Percentiles rank a stretch among this genome's conserved stretches.
Conservation (phyloP, 2,113 vertebrate species). For the Apodemus speciosus region DNA sequence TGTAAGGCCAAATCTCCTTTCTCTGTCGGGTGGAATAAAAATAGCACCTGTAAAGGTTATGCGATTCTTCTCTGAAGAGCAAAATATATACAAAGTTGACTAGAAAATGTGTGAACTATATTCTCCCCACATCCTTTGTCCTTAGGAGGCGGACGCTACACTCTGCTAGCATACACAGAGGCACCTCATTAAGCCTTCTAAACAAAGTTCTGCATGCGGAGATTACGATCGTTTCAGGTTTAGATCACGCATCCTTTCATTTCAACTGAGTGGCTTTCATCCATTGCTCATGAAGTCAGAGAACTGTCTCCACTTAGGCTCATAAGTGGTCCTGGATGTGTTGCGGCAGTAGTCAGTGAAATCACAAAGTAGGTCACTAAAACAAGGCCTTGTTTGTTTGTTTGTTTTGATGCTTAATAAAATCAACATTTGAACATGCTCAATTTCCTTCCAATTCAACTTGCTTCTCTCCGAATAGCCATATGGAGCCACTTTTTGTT, state of each 20-base stretch:
- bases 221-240: not conserved
- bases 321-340: not conserved
- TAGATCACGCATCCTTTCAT: not conserved
- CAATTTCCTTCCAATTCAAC: not conserved
- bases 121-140: not conserved
- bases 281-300: not conserved
- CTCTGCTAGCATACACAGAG: not conserved
- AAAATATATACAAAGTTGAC: conserved; percentile 2
- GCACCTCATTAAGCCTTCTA: not conserved
- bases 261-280: not conserved
- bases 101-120: not conserved
- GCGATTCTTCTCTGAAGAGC: not conserved
- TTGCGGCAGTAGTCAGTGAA: not conserved
- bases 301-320: not conserved
- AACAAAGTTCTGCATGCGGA: not conserved
- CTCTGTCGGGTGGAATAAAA: not conserved
- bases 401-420: not conserved
- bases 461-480: not conserved
- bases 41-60: not conserved
- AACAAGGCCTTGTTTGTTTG: not conserved
- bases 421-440: not conserved
- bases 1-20: not conserved
- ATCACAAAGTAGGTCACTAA: not conserved
- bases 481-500: not conserved
- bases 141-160: not conserved